Conservation (phyloP, 2,888 invertebrate species). For the Nomada ruficornis region DNA sequence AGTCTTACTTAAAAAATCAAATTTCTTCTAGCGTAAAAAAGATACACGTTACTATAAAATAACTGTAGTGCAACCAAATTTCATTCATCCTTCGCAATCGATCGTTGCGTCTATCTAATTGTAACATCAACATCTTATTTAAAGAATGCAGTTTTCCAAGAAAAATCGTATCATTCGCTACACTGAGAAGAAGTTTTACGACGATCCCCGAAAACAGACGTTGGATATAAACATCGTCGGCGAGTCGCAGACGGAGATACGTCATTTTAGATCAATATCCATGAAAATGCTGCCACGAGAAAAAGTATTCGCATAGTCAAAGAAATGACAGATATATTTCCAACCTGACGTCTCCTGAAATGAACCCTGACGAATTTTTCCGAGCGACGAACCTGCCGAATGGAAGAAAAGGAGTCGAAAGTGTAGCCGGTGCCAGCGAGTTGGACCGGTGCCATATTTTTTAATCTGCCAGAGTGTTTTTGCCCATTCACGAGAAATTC, state of each 20-base stretch:
- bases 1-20: no score
- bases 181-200: conserved; percentile 7
- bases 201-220: conserved; percentile 18
- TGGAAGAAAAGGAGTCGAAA: conserved; percentile 60
- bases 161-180: conserved; percentile 9
- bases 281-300: conserved; percentile 18
- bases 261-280: conserved; percentile 28
- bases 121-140: background rate
- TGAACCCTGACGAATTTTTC: conserved; percentile 25
- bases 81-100: background rate
- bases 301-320: conserved; percentile 16
- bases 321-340: conserved; percentile 55
- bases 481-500: conserved; percentile 60
- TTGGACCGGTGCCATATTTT: conserved; percentile 71
- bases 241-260: conserved; percentile 15
- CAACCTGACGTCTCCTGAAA: background rate
- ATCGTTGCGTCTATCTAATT: background rate
- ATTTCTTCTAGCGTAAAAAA: no score
- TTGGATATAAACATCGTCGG: conserved; percentile 5
- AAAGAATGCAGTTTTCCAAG: background rate
- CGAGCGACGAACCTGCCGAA: conserved; percentile 40
- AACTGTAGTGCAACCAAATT: background rate
- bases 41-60: background rate
- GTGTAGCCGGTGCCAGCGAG: conserved; percentile 47
- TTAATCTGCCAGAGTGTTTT: conserved; percentile 71